Conservation (phyloP, 1,140 invertebrate genomes). For the Megalonaias nervosa region DNA sequence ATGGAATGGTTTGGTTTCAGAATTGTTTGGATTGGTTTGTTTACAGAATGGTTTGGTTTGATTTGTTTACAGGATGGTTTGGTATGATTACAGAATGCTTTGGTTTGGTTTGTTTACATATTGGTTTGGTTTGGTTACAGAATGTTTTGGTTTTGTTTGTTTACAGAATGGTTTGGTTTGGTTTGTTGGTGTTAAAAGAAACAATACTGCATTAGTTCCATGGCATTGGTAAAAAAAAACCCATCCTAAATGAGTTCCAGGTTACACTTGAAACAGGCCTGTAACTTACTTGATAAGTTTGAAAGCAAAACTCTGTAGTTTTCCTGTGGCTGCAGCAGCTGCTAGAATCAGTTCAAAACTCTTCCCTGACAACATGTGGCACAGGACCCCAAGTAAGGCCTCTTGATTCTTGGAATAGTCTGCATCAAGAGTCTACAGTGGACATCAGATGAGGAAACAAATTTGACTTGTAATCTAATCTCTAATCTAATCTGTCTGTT, state of each 20-base stretch:
- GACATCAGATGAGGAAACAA: background rate
- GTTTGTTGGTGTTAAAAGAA: background rate
- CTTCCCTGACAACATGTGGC: conserved; percentile 82
- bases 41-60: too few species aligned
- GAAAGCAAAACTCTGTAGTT: conserved; percentile 88
- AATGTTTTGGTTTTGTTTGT: background rate
- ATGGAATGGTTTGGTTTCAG: too few species aligned
- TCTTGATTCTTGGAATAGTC: conserved; percentile 91
- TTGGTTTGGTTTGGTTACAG: too few species aligned
- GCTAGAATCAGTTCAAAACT: conserved; percentile 91
- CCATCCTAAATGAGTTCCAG: too few species aligned
- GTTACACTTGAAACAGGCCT: background rate
- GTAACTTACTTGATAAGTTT: conserved; percentile 81
- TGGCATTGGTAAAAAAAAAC: background rate
- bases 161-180: background rate
- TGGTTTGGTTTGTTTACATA: too few species aligned
- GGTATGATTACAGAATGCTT: too few species aligned
- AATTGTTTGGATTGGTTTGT: too few species aligned
- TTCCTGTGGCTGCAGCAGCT: conserved; percentile 91
- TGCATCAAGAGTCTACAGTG: conserved; percentile 75
- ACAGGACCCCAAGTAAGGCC: conserved; percentile 76
- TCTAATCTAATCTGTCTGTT: too few species aligned
- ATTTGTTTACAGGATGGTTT: too few species aligned
- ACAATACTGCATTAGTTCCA: background rate
- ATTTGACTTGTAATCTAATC: too few species aligned